Conservation (phyloP, 1,140 invertebrate genomes). For the Nylanderia fulva region DNA sequence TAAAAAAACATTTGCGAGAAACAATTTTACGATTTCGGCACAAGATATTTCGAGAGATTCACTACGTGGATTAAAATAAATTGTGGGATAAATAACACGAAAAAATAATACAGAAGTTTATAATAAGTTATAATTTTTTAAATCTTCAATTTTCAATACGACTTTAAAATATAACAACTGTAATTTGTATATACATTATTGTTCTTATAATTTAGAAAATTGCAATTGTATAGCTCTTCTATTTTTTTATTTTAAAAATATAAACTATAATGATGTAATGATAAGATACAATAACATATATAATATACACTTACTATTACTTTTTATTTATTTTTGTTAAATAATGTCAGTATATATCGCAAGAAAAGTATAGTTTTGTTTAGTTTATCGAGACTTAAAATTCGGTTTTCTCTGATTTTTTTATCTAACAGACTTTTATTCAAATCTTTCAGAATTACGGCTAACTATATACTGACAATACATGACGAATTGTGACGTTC, state of each 20-base stretch:
- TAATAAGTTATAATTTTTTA: background rate
- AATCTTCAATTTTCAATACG: background rate
- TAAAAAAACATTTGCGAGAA: constrained; percentile 18
- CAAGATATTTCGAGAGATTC: constrained; percentile 21
- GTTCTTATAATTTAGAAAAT: background rate
- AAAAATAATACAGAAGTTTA: background rate
- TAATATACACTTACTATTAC: too few relatives aligned
- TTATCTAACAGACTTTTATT: background rate
- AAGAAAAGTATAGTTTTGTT: background rate
- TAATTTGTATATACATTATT: background rate
- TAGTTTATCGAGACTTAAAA: background rate
- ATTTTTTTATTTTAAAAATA: background rate
- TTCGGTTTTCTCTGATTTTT: background rate
- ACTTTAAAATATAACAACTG: background rate
- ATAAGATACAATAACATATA: background rate
- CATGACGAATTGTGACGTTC: background rate
- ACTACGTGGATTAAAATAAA: background rate
- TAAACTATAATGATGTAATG: too few relatives aligned
- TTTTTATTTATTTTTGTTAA: background rate
- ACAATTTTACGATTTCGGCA: background rate
- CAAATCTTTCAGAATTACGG: background rate
- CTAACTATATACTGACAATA: too few relatives aligned
- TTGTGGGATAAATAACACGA: background rate
- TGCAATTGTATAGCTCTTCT: background rate
- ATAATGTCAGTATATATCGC: background rate